These are phyloP conservation scores for Metridium senile DNA, from an alignment of 92 coral and sea anemone genomes.

Conservation along the genomic window DNA sequence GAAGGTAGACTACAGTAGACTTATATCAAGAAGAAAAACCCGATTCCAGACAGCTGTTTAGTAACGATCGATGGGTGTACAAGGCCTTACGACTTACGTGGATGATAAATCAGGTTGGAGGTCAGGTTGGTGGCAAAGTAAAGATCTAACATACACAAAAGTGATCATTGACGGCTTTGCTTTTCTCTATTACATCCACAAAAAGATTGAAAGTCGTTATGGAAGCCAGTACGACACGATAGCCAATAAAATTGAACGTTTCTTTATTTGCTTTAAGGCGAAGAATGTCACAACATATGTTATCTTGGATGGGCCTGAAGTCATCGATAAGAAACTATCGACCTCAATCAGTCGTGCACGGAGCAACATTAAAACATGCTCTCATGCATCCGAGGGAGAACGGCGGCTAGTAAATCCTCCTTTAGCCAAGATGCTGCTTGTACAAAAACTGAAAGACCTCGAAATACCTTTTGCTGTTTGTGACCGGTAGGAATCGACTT, in stretches of 20 bases:
- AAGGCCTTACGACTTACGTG: conserved; percentile 70
- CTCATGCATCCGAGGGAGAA: background rate
- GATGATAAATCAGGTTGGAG: no score
- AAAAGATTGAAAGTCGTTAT: conserved; percentile 41
- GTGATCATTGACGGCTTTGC: conserved; percentile 84
- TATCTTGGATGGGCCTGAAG: conserved; percentile 76
- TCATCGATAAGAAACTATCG: conserved; percentile 66
- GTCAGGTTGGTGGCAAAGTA: conserved; percentile 52
- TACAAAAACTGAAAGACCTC: conserved; percentile 57
- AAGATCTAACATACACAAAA: conserved; percentile 45
- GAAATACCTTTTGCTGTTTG: conserved; percentile 65
- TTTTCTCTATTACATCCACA: conserved; percentile 38
- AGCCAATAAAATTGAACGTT: conserved; percentile 45
- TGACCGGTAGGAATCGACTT: conserved; percentile 69
- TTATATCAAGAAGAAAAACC: no score
- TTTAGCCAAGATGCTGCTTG: conserved; percentile 39
- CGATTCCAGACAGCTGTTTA: no score
- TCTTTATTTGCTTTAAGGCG: conserved; percentile 60
- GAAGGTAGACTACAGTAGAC: no score
- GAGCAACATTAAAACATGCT: background rate
- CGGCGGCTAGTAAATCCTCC: conserved; percentile 51
- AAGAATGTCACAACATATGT: conserved; percentile 67
- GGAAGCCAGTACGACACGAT: conserved; percentile 86
- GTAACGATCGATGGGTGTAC: conserved; percentile 97
- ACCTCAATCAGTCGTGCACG: conserved; percentile 46